Percentiles rank a stretch among this genome's conserved stretches.
phyloP scores from a whole-genome alignment of 1,140 invertebrate genomes.

The Meloidogyne chitwoodi region DNA sequence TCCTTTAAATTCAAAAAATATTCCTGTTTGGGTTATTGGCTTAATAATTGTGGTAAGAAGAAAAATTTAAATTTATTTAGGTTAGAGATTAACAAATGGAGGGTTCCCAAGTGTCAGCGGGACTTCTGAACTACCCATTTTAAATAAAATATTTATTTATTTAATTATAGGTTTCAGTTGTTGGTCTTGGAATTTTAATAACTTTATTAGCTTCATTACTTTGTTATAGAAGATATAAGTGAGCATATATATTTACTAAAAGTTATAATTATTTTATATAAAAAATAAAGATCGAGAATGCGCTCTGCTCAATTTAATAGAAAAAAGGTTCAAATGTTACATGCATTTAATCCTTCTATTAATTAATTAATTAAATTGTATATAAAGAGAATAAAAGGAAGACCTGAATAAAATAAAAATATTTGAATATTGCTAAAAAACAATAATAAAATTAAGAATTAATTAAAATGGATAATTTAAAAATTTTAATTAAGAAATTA shows the following conservation, averaged over 20 bases:
- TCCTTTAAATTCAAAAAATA: conserved; percentile 7
- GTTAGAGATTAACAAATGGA: too few relatives aligned
- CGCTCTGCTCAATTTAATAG: not conserved
- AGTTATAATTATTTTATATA: not conserved
- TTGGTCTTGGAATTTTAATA: not conserved
- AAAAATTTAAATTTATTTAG: not conserved
- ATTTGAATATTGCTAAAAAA: too few relatives aligned
- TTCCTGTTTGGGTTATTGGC: conserved; percentile 34
- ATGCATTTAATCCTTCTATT: not conserved
- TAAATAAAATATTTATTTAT: too few relatives aligned
- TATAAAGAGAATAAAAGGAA: too few relatives aligned
- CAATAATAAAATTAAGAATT: too few relatives aligned
- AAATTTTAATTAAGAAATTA: too few relatives aligned
- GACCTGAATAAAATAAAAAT: too few relatives aligned
- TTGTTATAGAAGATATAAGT: not conserved
- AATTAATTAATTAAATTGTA: too few relatives aligned
- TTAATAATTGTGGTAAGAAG: conserved; percentile 23
- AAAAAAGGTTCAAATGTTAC: not conserved
- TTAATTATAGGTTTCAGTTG: not conserved
- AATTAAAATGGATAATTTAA: too few relatives aligned
- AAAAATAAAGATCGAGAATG: not conserved
- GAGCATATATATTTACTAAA: not conserved
- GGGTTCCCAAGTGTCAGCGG: too few relatives aligned
- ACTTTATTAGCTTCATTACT: not conserved
- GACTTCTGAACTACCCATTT: too few relatives aligned